phyloP scores from a whole-genome alignment of 23 tunicate genomes.

The Phallusia fumigata region DNA sequence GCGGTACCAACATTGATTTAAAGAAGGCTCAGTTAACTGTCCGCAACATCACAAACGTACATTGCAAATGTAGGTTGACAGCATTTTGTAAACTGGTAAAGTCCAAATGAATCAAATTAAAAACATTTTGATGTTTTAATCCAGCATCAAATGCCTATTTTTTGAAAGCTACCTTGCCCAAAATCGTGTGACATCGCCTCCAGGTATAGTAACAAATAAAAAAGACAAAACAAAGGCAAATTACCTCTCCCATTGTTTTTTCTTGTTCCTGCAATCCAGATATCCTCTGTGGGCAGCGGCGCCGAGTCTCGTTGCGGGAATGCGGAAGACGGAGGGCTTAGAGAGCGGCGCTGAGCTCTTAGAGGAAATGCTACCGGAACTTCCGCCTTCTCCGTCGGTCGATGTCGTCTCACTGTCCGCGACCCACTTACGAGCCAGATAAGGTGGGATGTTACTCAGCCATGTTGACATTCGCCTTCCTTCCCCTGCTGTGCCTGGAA shows the following conservation, averaged over 20 bases:
- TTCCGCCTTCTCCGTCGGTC: slow-evolving; percentile 22
- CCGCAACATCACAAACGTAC: no score
- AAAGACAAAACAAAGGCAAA: neutral
- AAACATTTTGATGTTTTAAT: no score
- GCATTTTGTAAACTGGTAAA: no score
- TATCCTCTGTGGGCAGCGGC: slow-evolving; percentile 69
- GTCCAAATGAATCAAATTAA: no score
- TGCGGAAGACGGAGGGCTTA: slow-evolving; percentile 28
- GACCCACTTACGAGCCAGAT: slow-evolving; percentile 10
- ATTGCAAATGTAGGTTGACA: no score
- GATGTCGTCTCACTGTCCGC: slow-evolving; percentile 22
- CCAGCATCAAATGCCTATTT: no score
- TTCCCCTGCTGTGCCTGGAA: neutral
- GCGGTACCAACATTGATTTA: no score
- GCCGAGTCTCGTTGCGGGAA: slow-evolving; percentile 59
- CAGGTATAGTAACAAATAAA: no score
- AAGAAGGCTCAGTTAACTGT: no score
- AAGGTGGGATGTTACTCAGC: slow-evolving; percentile 10
- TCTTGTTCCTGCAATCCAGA: slow-evolving; percentile 65
- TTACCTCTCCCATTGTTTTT: slow-evolving; percentile 88
- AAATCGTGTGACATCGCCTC: no score
- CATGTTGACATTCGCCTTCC: slow-evolving; percentile 15
- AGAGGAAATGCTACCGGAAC: slow-evolving; percentile 12
- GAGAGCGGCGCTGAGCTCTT: slow-evolving; percentile 1
- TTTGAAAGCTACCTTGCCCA: no score